Evolutionary conservation across 53 echinoderm and acorn worm species (phyloP), one percentile per base, ranked within the genome.

Genomic region (Luidia sarsii): DNA sequence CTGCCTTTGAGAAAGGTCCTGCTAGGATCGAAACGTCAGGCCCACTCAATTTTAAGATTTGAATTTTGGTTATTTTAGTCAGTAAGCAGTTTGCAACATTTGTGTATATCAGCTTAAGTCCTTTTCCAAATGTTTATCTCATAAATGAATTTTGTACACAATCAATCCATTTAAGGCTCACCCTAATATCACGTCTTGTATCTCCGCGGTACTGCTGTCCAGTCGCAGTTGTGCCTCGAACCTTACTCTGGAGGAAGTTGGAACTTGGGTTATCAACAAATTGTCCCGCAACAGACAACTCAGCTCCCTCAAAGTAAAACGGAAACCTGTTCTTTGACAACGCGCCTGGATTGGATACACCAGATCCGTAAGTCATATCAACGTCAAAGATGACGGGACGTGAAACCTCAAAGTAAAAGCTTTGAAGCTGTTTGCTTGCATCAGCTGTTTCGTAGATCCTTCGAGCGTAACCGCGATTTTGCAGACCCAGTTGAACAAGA

Each of bases 361-460:
- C 95, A 0, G 85, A 83, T 38, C 87, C 86, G 62, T 95, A 95
- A 7, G 67, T 82, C 79, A 95, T 85, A 28, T 84, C 61, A 7
- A 92, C 83, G 57, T 89, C 90, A 45, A 92, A 92, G 48, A 95
- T 71, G 2, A 95, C 72, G 1, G 95, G 90, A 3, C 88, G 79
- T 31, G 90, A 95, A 13, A 95, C 56, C 49, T 95, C 92, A 52
- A 87, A 85, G 65, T 95, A 95, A 2, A 90, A 69, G 49, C 79
- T 85, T 29, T 81, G 75, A 32, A 95, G 80, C 53, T 92, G 90
- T 6, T 90, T 85, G 32, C 87, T 82, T 5, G 90, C 90, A 13
- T 93, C 92, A 22, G 59, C 77, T 10, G 82, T 88, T 32, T 90
- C 92, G 73, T 92, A 90, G 21, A 95, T 95, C 84, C 88, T 90